Evolutionary conservation across 2,113 vertebrate species (phyloP).

Genomic region (Antigone vipio): DNA sequence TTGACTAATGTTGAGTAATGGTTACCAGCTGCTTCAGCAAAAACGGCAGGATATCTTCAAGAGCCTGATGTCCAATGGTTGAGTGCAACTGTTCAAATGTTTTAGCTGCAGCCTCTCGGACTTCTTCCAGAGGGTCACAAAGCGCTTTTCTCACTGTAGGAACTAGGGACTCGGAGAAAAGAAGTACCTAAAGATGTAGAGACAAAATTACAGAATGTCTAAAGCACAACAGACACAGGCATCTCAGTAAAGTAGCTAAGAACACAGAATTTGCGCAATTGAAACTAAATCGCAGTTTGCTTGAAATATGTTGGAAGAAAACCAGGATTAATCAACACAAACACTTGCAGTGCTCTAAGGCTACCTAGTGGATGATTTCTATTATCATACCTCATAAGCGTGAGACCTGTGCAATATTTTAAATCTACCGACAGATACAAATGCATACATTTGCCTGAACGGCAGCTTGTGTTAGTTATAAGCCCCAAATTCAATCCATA

Average conservation of each 20-base stretch:
- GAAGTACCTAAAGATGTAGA: constrained; percentile 81
- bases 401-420: neutral
- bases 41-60: constrained; percentile 94
- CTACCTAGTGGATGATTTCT: neutral
- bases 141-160: constrained; percentile 95
- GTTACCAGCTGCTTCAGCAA: constrained; percentile 94
- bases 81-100: constrained; percentile 97
- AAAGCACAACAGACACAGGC: neutral
- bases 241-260: neutral
- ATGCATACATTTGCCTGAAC: neutral
- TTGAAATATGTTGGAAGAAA: neutral
- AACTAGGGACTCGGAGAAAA: constrained; percentile 95
- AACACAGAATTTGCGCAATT: neutral
- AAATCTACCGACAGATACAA: neutral
- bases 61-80: constrained; percentile 96
- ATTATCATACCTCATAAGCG: neutral
- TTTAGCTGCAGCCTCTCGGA: constrained; percentile 94
- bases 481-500: neutral
- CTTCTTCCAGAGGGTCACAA: constrained; percentile 95
- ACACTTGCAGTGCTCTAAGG: neutral
- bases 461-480: neutral
- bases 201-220: neutral
- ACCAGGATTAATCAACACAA: neutral
- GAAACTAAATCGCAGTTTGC: neutral
- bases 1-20: neutral